Evolutionary conservation across 2,113 vertebrate genomes (phyloP), one percentile per base, ranked within the genome.

Genomic region (Cephalopholis sonnerati): DNA sequence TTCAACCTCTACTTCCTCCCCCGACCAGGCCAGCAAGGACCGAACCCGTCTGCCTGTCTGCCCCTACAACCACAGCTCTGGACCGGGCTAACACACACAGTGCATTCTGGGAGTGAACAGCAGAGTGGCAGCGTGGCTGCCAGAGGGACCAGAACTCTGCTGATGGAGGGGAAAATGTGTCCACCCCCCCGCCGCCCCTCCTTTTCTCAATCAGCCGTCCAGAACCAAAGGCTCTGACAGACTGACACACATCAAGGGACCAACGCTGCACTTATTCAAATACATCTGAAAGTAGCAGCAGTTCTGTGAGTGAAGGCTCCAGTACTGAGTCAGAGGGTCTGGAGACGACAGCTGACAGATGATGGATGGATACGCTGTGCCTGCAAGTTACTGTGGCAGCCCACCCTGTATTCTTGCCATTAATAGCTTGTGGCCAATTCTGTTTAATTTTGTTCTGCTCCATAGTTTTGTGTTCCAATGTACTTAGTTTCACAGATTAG

Each of bases 141-240:
- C 86, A 90, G 75, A 82, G 83, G 76, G 85, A 92, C 87, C 63
- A 85, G 36, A 81, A 82, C 84, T 90, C 64, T 93, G 92, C 94
- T 95, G 94, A 95, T 88, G 29, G 64, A 89, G 73, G 75, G 83
- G 83, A 88, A 91, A 90, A 83, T 69, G 65, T 72, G 76, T 77
- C 74, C 32, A n/a, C 51, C 32, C 51, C 32, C 51, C 57, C 22
- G 2, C 68, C 67, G 61, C 54, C 75, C 79, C 69, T 59, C 77
- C 27, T 41, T 75, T 46, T 79, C 29, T 84, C 36, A 53, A 81
- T 90, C 74, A 70, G 74, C 78, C 59, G n/a, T 36, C 81, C 44
- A 16, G 61, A 90, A 91, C 75, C 78, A 79, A 87, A 83, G 80
- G 50, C 68, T 90, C 48, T 81, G 84, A 90, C 91, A 90, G 81